Conservation (phyloP, 2,113 vertebrate genomes). For the Psammodynastes pulverulentus region DNA sequence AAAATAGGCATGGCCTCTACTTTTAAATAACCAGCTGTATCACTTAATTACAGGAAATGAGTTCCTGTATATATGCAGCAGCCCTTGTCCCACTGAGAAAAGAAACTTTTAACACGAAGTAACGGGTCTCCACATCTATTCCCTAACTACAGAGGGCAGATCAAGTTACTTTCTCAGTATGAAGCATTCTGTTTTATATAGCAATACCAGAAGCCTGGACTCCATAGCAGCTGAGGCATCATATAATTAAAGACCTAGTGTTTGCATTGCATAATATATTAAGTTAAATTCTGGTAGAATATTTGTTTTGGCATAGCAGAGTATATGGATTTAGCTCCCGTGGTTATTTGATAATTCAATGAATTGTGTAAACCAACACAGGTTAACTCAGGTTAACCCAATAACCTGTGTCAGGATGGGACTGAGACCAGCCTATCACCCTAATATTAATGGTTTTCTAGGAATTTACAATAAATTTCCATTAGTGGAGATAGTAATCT, state of each 20-base stretch:
- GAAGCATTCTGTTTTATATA: background rate
- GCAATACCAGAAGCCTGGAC: background rate
- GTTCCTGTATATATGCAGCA: background rate
- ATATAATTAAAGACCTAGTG: background rate
- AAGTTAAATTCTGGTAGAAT: background rate
- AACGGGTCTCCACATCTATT: background rate
- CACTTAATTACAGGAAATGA: background rate
- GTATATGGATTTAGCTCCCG: background rate
- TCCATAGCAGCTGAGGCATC: background rate
- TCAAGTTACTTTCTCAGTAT: background rate
- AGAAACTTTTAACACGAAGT: background rate
- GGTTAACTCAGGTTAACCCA: background rate
- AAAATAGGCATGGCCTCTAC: background rate
- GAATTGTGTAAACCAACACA: background rate
- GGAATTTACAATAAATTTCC: background rate
- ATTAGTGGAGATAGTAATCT: too few relatives aligned
- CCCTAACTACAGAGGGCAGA: background rate
- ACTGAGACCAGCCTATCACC: background rate
- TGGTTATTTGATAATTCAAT: background rate
- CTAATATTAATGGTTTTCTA: background rate
- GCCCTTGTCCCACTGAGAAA: background rate
- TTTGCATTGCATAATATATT: background rate
- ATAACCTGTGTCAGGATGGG: background rate
- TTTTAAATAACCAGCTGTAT: background rate
- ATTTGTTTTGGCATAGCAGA: background rate